Conservation (phyloP, 2,797 vertebrate genomes). For the Schizopygopsis malacanthus region DNA sequence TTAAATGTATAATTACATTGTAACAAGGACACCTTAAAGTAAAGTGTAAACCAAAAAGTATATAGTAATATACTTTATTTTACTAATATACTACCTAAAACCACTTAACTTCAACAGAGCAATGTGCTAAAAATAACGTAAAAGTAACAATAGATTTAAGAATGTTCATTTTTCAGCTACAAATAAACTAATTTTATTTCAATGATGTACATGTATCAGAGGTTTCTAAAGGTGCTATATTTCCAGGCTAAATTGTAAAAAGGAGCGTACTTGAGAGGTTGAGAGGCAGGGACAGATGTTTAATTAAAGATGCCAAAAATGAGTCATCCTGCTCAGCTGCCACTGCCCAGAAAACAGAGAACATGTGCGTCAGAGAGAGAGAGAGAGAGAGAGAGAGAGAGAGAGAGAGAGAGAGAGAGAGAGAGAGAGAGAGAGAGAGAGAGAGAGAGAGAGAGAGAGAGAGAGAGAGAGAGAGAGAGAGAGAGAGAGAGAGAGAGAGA, state of each 20-base stretch:
- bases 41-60: not conserved
- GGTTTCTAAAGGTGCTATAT: not conserved
- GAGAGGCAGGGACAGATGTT: constrained; percentile 36
- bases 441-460: constrained; percentile 3
- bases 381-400: not conserved
- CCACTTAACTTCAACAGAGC: not conserved
- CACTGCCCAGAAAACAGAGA: constrained; percentile 43
- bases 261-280: not conserved
- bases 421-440: not conserved
- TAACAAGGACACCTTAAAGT: not conserved
- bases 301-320: constrained; percentile 53
- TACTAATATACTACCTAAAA: not conserved
- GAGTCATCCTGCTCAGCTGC: constrained; percentile 42
- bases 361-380: constrained; percentile 16
- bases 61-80: not conserved
- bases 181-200: not conserved
- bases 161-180: not conserved
- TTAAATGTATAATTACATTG: not conserved
- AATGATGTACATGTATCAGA: not conserved
- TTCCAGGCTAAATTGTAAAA: constrained; percentile 4
- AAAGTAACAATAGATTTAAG: not conserved
- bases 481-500: not conserved
- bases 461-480: not conserved
- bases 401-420: constrained; percentile 9
- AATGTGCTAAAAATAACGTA: not conserved